Evolutionary conservation across 1,140 invertebrate species (phyloP).

Genomic region (Calephelis virginiensis): DNA sequence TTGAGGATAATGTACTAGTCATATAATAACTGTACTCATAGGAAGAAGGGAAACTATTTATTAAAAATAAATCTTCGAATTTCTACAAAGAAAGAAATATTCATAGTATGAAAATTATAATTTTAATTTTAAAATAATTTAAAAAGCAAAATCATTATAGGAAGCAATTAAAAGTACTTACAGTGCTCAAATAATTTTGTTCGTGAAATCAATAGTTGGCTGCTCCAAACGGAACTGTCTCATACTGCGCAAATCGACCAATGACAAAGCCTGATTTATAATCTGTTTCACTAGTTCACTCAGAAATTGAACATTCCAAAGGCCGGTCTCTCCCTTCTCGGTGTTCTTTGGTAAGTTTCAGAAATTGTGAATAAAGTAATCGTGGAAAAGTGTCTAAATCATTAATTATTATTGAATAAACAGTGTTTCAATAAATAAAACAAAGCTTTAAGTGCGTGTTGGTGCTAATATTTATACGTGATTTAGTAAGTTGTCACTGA

Average conservation of each 20-base stretch:
- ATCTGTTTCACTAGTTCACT: slow-evolving; percentile 76
- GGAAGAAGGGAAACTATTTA: slow-evolving; percentile 15
- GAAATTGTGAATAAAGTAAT: slow-evolving; percentile 67
- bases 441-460: slow-evolving; percentile 53
- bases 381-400: slow-evolving; percentile 72
- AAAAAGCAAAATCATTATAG: not conserved
- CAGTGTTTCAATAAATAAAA: slow-evolving; percentile 52
- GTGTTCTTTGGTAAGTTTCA: slow-evolving; percentile 83
- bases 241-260: slow-evolving; percentile 59
- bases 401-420: slow-evolving; percentile 48
- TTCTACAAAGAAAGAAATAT: slow-evolving; percentile 2
- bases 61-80: not conserved
- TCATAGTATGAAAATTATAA: not conserved
- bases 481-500: slow-evolving; percentile 58
- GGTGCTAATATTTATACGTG: slow-evolving; percentile 73
- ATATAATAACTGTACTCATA: slow-evolving; percentile 42
- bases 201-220: slow-evolving; percentile 67
- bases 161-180: slow-evolving; percentile 40
- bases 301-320: slow-evolving; percentile 83
- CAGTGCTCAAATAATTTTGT: slow-evolving; percentile 45
- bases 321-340: slow-evolving; percentile 80
- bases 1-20: slow-evolving; percentile 63
- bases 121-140: slow-evolving; percentile 1
- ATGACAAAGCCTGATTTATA: slow-evolving; percentile 57
- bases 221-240: slow-evolving; percentile 57